A percentile compares a stretch with the other conserved stretches of the same genome.
These are phyloP conservation scores for Drosophila lacertosa DNA, from an alignment of 1,140 invertebrate species.

Conservation along the genomic window DNA sequence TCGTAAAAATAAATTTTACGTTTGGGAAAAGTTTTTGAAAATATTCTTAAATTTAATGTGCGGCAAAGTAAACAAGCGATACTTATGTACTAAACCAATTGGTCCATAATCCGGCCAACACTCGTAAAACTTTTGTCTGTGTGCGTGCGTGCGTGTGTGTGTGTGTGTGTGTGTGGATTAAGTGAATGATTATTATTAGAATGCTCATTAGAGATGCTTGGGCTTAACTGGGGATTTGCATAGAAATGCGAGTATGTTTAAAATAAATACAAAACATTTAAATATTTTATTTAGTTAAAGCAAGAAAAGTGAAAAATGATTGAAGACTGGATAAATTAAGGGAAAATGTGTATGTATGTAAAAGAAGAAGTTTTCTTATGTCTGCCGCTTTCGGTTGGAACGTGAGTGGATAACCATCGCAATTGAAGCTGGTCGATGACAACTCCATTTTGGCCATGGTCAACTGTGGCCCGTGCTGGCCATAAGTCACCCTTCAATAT, in stretches of 20 bases:
- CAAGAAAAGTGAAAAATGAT: no score
- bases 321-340: no score
- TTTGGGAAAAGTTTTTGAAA: constrained; percentile 39
- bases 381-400: neutral
- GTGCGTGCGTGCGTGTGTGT: neutral
- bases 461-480: constrained; percentile 36
- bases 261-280: constrained; percentile 34
- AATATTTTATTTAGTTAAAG: constrained; percentile 22
- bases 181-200: constrained; percentile 52
- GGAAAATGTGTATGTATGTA: neutral
- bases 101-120: constrained; percentile 37
- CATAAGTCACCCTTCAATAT: constrained; percentile 77
- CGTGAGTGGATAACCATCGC: constrained; percentile 45
- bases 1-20: constrained; percentile 45
- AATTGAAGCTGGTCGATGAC: constrained; percentile 55
- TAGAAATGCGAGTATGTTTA: constrained; percentile 14
- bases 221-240: constrained; percentile 38
- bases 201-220: constrained; percentile 39
- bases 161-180: constrained; percentile 24
- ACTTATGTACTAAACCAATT: constrained; percentile 47
- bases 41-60: constrained; percentile 57
- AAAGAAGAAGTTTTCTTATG: no score
- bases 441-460: constrained; percentile 53
- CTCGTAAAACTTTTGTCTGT: constrained; percentile 27
- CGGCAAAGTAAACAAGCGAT: constrained; percentile 59